phyloP scores from a whole-genome alignment of 2,797 vertebrate species.

The Esox masquinongy region DNA sequence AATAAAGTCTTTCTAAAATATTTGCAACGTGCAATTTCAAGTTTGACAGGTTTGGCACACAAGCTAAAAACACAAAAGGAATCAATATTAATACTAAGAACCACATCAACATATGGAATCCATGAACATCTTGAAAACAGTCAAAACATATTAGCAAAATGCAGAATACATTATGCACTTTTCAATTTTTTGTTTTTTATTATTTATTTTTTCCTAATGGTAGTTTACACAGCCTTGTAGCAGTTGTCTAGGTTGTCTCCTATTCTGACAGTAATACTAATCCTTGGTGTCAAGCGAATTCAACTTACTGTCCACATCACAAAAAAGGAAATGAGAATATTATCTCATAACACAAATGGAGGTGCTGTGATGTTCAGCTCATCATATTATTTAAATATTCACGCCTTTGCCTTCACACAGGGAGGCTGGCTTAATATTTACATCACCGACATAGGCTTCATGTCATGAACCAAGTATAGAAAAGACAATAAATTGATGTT shows the following conservation, averaged over 20 bases:
- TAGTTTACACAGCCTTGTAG: slow-evolving; percentile 36
- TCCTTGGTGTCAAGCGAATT: slow-evolving; percentile 60
- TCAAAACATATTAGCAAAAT: neutral
- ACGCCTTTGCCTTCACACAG: slow-evolving; percentile 27
- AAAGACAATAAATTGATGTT: slow-evolving; percentile 28
- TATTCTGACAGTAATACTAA: slow-evolving; percentile 68
- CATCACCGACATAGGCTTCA: slow-evolving; percentile 37
- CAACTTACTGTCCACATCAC: slow-evolving; percentile 64
- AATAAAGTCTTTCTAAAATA: slow-evolving; percentile 49
- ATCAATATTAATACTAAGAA: slow-evolving; percentile 39
- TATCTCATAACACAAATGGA: slow-evolving; percentile 60
- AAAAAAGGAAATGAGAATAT: slow-evolving; percentile 63
- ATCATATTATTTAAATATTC: slow-evolving; percentile 54
- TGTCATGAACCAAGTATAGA: slow-evolving; percentile 38
- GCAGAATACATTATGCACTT: slow-evolving; percentile 18
- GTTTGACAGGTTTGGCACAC: neutral
- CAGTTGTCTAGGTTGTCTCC: slow-evolving; percentile 59
- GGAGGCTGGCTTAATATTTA: slow-evolving; percentile 53
- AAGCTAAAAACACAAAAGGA: slow-evolving; percentile 41
- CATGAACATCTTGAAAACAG: slow-evolving; percentile 43
- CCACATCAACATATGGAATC: slow-evolving; percentile 14
- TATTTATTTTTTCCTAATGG: slow-evolving; percentile 17
- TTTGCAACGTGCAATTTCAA: slow-evolving; percentile 31
- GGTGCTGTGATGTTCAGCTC: slow-evolving; percentile 49
- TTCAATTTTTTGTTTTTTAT: neutral